Conservation (phyloP, 2,797 vertebrate species). For the Lepus townsendii region DNA sequence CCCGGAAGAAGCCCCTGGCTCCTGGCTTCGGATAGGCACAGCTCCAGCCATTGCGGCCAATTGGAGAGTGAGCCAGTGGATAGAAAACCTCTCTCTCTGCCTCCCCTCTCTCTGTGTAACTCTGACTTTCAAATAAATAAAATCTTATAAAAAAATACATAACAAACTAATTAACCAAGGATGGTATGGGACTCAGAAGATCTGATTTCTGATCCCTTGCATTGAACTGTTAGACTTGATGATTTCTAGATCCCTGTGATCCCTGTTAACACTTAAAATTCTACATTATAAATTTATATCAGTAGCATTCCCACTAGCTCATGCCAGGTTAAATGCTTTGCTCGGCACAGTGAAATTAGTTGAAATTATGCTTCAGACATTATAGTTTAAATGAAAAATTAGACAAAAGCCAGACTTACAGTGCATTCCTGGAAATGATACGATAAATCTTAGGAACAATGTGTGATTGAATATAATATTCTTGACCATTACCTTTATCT, state of each 20-base stretch:
- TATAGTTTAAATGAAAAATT: neutral
- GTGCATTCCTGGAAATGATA: conserved; percentile 4
- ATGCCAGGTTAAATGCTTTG: neutral
- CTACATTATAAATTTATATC: neutral
- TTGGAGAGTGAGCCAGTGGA: no score
- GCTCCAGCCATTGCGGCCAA: no score
- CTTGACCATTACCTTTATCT: neutral
- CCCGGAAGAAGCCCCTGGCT: no score
- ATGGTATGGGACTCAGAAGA: neutral
- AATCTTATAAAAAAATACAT: no score
- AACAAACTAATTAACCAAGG: neutral
- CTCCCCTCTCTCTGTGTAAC: no score
- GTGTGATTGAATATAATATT: neutral
- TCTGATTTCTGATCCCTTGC: neutral
- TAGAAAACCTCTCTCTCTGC: no score
- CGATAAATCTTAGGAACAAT: neutral
- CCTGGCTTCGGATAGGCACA: no score
- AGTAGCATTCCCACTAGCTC: neutral
- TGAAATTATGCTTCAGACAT: neutral
- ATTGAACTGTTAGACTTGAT: neutral
- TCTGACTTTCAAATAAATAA: no score
- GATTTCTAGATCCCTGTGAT: neutral
- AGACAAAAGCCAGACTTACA: neutral
- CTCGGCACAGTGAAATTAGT: neutral
- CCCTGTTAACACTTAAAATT: neutral